phyloP scores from a whole-genome alignment of 2,113 vertebrate species.

The Heliornis fulica region DNA sequence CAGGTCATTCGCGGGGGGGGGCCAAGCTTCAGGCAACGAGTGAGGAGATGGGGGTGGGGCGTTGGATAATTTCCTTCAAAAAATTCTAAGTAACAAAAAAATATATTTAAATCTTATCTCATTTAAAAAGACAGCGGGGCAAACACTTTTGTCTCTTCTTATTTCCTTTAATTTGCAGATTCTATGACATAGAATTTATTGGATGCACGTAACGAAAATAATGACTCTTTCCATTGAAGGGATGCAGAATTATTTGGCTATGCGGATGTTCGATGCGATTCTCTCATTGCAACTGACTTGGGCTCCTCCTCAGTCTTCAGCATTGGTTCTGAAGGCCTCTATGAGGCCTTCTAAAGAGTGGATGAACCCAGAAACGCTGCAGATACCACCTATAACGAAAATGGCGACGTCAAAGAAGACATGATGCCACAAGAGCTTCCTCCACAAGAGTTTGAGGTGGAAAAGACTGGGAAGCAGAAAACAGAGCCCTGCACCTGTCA shows the following conservation, averaged over 20 bases:
- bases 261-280: conserved; percentile 24
- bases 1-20: not conserved
- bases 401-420: conserved; percentile 99
- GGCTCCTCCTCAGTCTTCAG: conserved; percentile 85
- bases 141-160: not conserved
- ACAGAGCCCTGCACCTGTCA: conserved; percentile 95
- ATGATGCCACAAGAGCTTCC: conserved; percentile 97
- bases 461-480: conserved; percentile 98
- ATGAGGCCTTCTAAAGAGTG: conserved; percentile 97
- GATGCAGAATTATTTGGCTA: conserved; percentile 60
- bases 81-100: conserved; percentile 65
- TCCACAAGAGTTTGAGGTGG: conserved; percentile 96
- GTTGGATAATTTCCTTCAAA: conserved; percentile 26
- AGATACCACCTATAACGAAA: conserved; percentile 98
- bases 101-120: conserved; percentile 57
- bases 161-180: conserved; percentile 10
- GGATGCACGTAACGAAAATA: conserved; percentile 62
- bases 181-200: conserved; percentile 59
- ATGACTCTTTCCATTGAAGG: conserved; percentile 51
- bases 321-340: conserved; percentile 91
- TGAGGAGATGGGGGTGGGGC: conserved; percentile 26
- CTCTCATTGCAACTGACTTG: conserved; percentile 4
- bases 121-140: conserved; percentile 39
- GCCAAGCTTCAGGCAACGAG: conserved; percentile 55
- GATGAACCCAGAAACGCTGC: conserved; percentile 96